phyloP scores from a whole-genome alignment of 2,113 vertebrate genomes.

The Desmodus rotundus region DNA sequence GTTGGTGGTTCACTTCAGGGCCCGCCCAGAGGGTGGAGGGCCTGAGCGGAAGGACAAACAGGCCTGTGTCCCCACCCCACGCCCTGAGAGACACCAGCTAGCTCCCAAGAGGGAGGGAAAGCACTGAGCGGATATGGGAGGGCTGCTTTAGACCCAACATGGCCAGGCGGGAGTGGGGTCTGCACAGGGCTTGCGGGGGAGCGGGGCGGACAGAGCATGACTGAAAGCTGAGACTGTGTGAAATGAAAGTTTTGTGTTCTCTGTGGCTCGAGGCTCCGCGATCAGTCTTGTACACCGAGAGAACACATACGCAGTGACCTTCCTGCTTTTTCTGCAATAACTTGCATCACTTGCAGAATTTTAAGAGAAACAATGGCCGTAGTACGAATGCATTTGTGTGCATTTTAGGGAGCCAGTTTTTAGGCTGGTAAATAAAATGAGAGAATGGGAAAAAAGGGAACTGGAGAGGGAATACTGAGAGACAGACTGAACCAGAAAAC shows the following conservation, averaged over 20 bases:
- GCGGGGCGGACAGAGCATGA: background rate
- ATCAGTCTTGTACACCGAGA: rapidly evolving
- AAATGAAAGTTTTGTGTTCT: rapidly evolving
- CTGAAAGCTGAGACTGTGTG: rapidly evolving
- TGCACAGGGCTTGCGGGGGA: background rate
- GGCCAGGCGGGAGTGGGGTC: background rate
- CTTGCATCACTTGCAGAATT: rapidly evolving
- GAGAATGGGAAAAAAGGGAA: too few species aligned
- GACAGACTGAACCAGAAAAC: background rate
- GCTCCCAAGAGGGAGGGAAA: background rate
- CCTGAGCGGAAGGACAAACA: rapidly evolving
- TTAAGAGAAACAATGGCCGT: background rate
- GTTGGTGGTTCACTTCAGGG: background rate
- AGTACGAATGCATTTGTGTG: too few species aligned
- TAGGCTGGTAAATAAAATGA: background rate
- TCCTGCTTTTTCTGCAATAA: too few species aligned
- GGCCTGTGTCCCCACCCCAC: background rate
- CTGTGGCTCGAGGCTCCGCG: rapidly evolving
- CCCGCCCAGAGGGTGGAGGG: background rate
- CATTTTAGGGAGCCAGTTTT: background rate
- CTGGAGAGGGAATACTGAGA: background rate
- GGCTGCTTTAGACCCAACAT: background rate
- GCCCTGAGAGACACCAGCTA: background rate
- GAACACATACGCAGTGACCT: rapidly evolving
- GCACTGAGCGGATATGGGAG: rapidly evolving